phyloP scores from a whole-genome alignment of 2,797 vertebrate genomes.

The Halcyon leucocephala region DNA sequence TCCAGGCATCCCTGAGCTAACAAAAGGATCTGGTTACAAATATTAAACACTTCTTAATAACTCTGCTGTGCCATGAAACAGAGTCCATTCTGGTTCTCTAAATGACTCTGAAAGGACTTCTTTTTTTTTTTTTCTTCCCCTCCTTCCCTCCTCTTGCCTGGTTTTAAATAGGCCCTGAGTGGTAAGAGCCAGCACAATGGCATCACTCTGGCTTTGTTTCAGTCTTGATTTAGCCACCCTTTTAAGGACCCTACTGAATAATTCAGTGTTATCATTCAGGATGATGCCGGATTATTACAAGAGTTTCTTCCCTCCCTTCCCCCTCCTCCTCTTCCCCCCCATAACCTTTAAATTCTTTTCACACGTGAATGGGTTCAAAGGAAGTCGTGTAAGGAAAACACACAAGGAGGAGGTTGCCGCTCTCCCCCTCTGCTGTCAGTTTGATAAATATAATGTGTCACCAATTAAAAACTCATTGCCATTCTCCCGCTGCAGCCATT shows the following conservation, averaged over 20 bases:
- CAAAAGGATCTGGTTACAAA: conserved; percentile 83
- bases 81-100: conserved; percentile 78
- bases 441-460: conserved; percentile 98
- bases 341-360: conserved; percentile 83
- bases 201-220: conserved; percentile 80
- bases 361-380: conserved; percentile 79
- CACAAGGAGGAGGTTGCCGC: conserved; percentile 86
- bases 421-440: conserved; percentile 87
- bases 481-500: conserved; percentile 87
- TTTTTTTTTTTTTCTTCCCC: not conserved
- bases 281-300: conserved; percentile 74
- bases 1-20: not conserved
- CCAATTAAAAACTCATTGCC: conserved; percentile 97
- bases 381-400: conserved; percentile 86
- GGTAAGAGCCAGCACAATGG: conserved; percentile 79
- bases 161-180: conserved; percentile 75
- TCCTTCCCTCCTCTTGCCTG: conserved; percentile 74
- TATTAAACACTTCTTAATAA: conserved; percentile 91
- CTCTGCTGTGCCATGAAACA: conserved; percentile 75
- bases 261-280: conserved; percentile 94
- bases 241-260: conserved; percentile 91
- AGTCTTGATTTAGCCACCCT: conserved; percentile 85
- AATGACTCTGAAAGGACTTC: conserved; percentile 78
- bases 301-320: conserved; percentile 72
- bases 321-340: conserved; percentile 76